These are phyloP conservation scores for Acrocephalus arundinaceus DNA, from an alignment of 2,113 vertebrate genomes.

Conservation along the genomic window DNA sequence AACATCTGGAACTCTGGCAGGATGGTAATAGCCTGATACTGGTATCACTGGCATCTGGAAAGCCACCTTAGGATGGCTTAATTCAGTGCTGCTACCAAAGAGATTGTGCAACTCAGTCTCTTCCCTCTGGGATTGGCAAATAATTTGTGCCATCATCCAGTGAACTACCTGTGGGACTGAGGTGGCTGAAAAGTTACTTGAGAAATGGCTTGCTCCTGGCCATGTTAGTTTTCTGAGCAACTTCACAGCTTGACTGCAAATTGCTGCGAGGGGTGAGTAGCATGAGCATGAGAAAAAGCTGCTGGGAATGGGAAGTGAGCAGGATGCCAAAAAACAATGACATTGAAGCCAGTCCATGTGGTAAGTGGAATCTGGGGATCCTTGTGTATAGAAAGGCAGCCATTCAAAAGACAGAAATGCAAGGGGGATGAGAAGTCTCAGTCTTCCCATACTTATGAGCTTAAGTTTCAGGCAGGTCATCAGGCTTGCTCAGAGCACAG, in stretches of 20 bases:
- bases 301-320: neutral
- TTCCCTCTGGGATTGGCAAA: neutral
- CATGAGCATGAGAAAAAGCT: neutral
- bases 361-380: neutral
- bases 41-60: neutral
- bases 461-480: neutral
- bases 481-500: neutral
- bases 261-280: neutral
- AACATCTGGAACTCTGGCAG: neutral
- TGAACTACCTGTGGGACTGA: neutral
- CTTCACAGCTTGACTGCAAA: neutral
- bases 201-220: neutral
- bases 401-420: neutral
- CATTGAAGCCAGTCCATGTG: neutral
- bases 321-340: neutral
- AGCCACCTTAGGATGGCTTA: neutral
- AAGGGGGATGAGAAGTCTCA: neutral
- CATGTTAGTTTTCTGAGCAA: neutral
- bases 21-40: neutral
- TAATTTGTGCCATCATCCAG: neutral
- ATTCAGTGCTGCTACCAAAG: neutral
- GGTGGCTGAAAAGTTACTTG: neutral
- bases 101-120: neutral
- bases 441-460: neutral
- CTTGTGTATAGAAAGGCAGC: neutral